Percentiles rank a stretch among this genome's conserved stretches.
These are phyloP conservation scores for Todiramphus chloris DNA, from an alignment of 2,113 vertebrate genomes.

Conservation along the genomic window DNA sequence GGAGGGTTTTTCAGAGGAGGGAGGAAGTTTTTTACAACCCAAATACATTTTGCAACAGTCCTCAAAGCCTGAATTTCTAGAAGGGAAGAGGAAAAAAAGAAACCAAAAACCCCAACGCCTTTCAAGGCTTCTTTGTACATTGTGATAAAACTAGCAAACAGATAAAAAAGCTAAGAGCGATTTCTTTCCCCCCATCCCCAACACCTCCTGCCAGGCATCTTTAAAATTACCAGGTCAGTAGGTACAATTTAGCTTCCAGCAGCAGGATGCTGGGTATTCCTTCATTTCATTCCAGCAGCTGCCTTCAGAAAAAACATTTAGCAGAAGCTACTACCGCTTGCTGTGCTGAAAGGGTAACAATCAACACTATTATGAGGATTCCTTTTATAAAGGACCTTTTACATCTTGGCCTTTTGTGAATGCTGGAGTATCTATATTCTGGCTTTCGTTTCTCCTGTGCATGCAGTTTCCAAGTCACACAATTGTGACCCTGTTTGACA, in stretches of 20 bases:
- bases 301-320: neutral
- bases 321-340: neutral
- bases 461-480: neutral
- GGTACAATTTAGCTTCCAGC: neutral
- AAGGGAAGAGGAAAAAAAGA: neutral
- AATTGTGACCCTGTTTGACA: accelerated
- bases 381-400: neutral
- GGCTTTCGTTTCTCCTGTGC: neutral
- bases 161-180: neutral
- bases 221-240: neutral
- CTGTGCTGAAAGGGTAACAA: neutral
- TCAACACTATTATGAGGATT: neutral
- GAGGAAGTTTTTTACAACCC: neutral
- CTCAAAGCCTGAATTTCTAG: neutral
- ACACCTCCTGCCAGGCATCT: neutral
- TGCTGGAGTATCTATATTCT: neutral
- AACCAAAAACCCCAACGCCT: neutral
- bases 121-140: neutral
- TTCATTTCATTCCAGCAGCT: neutral
- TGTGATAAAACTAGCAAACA: neutral
- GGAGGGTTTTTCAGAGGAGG: neutral
- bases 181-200: neutral
- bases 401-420: neutral
- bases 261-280: neutral
- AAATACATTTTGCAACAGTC: neutral